Percentiles rank a stretch among this genome's conserved stretches.
Evolutionary conservation across 2,888 invertebrate species (phyloP).

Genomic region (Hecatera dysodea): DNA sequence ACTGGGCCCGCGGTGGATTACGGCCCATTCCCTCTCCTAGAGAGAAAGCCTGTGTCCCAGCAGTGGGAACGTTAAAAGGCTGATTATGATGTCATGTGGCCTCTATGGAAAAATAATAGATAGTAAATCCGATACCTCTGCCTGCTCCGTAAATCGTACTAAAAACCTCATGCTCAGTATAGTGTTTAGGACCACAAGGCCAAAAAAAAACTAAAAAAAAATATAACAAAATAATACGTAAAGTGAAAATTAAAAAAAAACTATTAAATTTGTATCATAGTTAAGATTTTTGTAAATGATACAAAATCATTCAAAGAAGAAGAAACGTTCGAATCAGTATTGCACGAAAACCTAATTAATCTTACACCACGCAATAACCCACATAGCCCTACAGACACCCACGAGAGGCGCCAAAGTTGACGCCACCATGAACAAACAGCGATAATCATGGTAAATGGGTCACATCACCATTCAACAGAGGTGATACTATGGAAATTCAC

Average conservation of each 20-base stretch:
- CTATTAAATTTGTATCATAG: not conserved
- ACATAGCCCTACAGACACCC: slow-evolving; percentile 67
- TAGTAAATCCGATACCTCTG: too few species aligned
- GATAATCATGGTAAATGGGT: slow-evolving; percentile 77
- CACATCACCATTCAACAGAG: slow-evolving; percentile 68
- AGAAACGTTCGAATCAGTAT: slow-evolving; percentile 16
- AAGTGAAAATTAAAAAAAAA: not conserved
- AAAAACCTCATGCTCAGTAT: not conserved
- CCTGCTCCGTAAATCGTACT: not conserved
- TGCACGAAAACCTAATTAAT: slow-evolving; percentile 28
- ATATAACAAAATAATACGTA: not conserved
- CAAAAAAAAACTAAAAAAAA: not conserved
- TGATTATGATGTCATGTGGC: too few species aligned
- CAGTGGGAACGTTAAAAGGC: too few species aligned
- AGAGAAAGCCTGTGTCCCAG: too few species aligned
- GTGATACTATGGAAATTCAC: slow-evolving; percentile 66
- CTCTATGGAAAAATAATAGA: not conserved
- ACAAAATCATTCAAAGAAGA: slow-evolving; percentile 21
- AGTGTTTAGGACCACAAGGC: not conserved
- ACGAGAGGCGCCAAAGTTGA: slow-evolving; percentile 80
- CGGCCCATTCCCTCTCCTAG: too few species aligned
- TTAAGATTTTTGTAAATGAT: slow-evolving; percentile 5
- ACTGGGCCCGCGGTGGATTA: too few species aligned
- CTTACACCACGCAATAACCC: slow-evolving; percentile 67
- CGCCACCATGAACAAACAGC: slow-evolving; percentile 78